Evolutionary conservation across 2,888 invertebrate genomes (phyloP), one percentile per base, ranked within the genome.

Genomic region (Ptilodon capucinus): DNA sequence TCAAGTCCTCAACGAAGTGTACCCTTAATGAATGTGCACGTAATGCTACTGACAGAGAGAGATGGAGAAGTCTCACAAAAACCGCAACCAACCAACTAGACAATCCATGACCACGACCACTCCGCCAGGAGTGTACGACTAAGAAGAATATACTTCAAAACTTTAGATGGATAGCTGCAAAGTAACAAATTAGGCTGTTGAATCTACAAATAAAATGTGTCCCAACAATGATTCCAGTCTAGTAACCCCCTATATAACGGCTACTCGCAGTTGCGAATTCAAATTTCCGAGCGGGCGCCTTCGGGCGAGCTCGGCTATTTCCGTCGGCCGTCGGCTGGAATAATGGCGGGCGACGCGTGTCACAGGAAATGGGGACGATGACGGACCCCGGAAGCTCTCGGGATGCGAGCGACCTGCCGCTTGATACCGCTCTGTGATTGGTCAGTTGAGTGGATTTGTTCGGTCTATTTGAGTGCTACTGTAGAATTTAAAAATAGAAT

Each of bases 321-420:
- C 83, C 84, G 84, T 60, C 63, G 57, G 64, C 57, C 68, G 66
- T 71, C 74, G 72, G 57, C 62, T 71, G 77, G 76, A 68, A 77
- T 81, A 81, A 83, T 82, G 70, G 75, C 74, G 63, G 60, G 60
- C 57, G 68, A 64, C 72, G 70, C 67, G 68, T 73, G 74, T 70
- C 66, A 60, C 68, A 71, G 82, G 84, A 86, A 83, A 83, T 84
- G 74, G 76, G 67, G 62, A 67, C 76, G 74, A 76, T 76, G 82
- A 78, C 77, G 70, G 71, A 69, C 71, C 68, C 81, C 83, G 84
- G 84, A 82, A 74, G 61, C 72, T 64, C 58, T 64, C 57, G 57
- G 63, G 63, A 65, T 64, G 59, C 50, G 68, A 64, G 53, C 61
- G 68, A 65, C 64, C 67, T 64, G 52, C 48, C 60, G 42, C 16